phyloP scores from a whole-genome alignment of 2,113 vertebrate species.

The Gymnobelideus leadbeateri region DNA sequence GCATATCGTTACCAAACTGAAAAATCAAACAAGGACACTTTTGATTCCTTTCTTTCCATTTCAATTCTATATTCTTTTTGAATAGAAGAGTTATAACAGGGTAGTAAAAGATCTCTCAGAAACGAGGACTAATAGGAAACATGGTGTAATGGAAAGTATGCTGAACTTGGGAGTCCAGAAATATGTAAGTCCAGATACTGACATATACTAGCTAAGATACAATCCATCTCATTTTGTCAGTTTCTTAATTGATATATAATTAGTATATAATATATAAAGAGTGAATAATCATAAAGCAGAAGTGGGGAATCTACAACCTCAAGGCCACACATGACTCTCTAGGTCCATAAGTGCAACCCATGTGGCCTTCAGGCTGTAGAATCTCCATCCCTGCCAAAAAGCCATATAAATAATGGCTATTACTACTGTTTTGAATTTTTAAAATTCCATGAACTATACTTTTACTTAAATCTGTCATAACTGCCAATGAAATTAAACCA shows the following conservation, averaged over 20 bases:
- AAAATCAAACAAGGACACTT: not conserved
- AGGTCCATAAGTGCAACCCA: no score
- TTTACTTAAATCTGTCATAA: not conserved
- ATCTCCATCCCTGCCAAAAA: no score
- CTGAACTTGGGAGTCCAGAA: not conserved
- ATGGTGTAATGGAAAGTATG: not conserved
- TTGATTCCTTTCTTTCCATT: not conserved
- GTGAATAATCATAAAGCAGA: not conserved
- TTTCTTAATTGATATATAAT: not conserved
- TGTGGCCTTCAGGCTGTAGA: no score
- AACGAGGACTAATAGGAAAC: not conserved
- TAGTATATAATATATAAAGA: not conserved
- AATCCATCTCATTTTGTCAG: not conserved
- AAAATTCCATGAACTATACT: not conserved
- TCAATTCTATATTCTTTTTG: not conserved
- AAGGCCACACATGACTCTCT: no score
- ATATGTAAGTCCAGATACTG: not conserved
- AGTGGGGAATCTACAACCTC: no score
- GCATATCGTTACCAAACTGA: not conserved
- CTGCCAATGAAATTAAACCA: not conserved
- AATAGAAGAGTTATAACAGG: not conserved
- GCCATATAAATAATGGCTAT: not conserved
- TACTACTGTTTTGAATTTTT: not conserved
- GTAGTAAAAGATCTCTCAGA: not conserved
- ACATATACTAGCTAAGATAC: not conserved